phyloP scores from a whole-genome alignment of 1,140 invertebrate species.

The Phymorhynchus buccinoides region DNA sequence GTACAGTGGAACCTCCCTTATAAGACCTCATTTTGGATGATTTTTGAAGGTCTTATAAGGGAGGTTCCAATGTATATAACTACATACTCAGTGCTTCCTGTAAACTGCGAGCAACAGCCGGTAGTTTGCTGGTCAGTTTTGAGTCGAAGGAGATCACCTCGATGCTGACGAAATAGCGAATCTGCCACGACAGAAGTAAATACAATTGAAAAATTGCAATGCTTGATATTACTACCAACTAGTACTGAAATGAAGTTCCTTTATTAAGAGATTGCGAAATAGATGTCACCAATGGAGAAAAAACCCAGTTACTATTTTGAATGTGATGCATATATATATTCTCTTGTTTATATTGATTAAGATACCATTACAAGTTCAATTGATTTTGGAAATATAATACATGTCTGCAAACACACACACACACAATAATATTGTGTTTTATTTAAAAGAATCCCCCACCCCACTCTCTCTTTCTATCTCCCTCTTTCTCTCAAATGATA shows the following conservation, averaged over 20 bases:
- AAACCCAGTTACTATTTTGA: not conserved
- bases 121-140: constrained; percentile 20
- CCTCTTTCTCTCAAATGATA: not conserved
- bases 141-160: constrained; percentile 57
- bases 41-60: too few species aligned
- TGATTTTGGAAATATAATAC: too few species aligned
- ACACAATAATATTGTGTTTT: too few species aligned
- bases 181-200: constrained; percentile 54
- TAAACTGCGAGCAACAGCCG: not conserved
- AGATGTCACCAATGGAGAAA: not conserved
- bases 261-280: not conserved
- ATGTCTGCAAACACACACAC: too few species aligned
- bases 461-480: not conserved
- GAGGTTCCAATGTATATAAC: too few species aligned
- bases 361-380: not conserved
- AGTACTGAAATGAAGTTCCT: not conserved
- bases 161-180: constrained; percentile 58
- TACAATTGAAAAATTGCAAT: not conserved
- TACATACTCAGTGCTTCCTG: constrained; percentile 18
- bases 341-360: too few species aligned
- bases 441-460: not conserved
- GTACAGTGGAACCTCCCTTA: too few species aligned
- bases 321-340: not conserved
- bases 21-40: too few species aligned
- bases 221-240: not conserved